Evolutionary conservation across 2,797 vertebrate genomes (phyloP).

Genomic region (Pteronotus mesoamericanus): DNA sequence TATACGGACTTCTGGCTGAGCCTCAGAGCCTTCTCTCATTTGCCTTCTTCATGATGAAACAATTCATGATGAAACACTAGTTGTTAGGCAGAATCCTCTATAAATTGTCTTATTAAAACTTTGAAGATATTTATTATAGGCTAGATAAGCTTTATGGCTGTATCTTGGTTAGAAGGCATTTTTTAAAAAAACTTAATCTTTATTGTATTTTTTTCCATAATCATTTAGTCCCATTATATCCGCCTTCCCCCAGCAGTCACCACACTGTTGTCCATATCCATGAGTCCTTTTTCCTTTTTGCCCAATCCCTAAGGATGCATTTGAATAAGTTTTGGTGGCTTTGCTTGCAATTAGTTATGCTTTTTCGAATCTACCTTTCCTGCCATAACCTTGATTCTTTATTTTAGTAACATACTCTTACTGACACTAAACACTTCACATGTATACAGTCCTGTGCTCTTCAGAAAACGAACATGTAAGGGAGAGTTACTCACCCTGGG

Average conservation of each 20-base stretch:
- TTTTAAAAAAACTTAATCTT: no score
- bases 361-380: background rate
- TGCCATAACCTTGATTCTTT: background rate
- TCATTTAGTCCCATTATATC: no score
- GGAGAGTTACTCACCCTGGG: background rate
- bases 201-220: no score
- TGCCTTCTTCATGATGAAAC: constrained; percentile 12
- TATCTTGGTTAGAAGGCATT: background rate
- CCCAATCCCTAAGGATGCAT: background rate
- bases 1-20: background rate
- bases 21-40: background rate
- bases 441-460: background rate
- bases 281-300: no score
- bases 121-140: background rate
- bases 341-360: background rate
- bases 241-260: no score
- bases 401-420: background rate
- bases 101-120: background rate
- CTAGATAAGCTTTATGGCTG: background rate
- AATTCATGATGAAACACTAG: no score
- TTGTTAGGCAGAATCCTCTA: background rate
- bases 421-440: background rate
- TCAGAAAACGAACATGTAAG: background rate
- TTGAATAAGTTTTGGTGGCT: background rate
- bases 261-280: no score